Base-by-base conservation (phyloP, 2,797 vertebrate species). In the Pagetopsis macropterus region DNA sequence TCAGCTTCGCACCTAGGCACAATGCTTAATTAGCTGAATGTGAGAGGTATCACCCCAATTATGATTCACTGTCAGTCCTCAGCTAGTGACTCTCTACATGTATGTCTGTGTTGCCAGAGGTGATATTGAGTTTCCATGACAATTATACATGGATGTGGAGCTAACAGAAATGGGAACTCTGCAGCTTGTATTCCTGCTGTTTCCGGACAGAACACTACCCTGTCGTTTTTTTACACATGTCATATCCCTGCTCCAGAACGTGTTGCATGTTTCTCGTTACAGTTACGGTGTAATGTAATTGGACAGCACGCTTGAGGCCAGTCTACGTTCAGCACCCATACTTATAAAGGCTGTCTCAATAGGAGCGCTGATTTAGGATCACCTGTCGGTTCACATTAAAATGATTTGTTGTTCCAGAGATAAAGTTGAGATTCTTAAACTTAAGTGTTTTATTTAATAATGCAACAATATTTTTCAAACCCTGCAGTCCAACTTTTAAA, bases 41-140 rank as follows among this genome's bases (percentile, higher is more conserved):
- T 75, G 56, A 76, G 70, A 67, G 21, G 65, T 45, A 37, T 60
- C 14, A 7, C 43, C 52, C 43, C 52, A 64, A 13, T 74, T 54
- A 57, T 70, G 46, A 80, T 57, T 78, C 52, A 11, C 49, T 15
- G 66, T 3, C 27, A 72, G 57, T 69, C 59, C 64, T 56, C 49
- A 21, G 66, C 43, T 49, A 65, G 78, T 12, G 49, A 13, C 65
- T 61, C 65, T 63, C 65, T 21, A n/a, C n/a, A n/a, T n/a, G n/a
- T n/a, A 9, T 70, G 65, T 65, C 44, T 45, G 40, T 68, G 45
- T 61, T 23, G 60, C 60, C 64, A 19, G 67, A 57, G 49, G 9
- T 59, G 69, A 69, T 70, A 44, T 70, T 43, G 67, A 72, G 59
- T 81, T 79, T 72, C 67, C 58, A 55, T 84, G 77, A 68, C 75